phyloP scores from a whole-genome alignment of 1,140 invertebrate species.

The Hyles euphorbiae region DNA sequence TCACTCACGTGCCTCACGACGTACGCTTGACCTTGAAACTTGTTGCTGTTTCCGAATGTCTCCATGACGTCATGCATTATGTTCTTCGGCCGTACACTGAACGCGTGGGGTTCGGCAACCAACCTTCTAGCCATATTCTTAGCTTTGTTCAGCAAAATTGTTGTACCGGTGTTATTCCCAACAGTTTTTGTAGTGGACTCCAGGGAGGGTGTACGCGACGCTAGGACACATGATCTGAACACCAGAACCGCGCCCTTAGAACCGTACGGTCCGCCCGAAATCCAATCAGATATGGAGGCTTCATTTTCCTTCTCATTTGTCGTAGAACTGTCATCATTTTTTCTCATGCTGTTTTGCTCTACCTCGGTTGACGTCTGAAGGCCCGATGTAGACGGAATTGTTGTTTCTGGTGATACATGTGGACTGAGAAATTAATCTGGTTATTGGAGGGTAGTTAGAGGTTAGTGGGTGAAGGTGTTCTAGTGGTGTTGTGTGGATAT shows the following conservation, averaged over 20 bases:
- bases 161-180: slow-evolving; percentile 60
- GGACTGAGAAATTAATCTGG: slow-evolving; percentile 43
- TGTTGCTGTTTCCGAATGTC: slow-evolving; percentile 57
- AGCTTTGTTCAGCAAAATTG: slow-evolving; percentile 62
- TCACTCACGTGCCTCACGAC: slow-evolving; percentile 60
- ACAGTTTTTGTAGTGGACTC: slow-evolving; percentile 59
- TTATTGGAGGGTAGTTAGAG: too few relatives aligned
- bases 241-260: slow-evolving; percentile 74
- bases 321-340: slow-evolving; percentile 47
- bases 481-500: too few relatives aligned
- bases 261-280: slow-evolving; percentile 74
- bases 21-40: slow-evolving; percentile 51
- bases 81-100: slow-evolving; percentile 55
- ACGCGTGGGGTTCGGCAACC: slow-evolving; percentile 59
- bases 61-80: slow-evolving; percentile 72
- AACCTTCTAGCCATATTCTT: slow-evolving; percentile 65
- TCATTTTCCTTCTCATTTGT: slow-evolving; percentile 47
- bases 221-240: slow-evolving; percentile 77
- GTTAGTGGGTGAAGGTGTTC: too few relatives aligned
- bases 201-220: slow-evolving; percentile 61
- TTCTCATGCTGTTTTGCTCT: slow-evolving; percentile 57
- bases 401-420: slow-evolving; percentile 64
- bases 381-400: slow-evolving; percentile 66
- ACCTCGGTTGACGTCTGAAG: slow-evolving; percentile 37
- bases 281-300: slow-evolving; percentile 79